Base-by-base conservation (phyloP, 2,888 invertebrate species). In the Drosophila siamana region DNA sequence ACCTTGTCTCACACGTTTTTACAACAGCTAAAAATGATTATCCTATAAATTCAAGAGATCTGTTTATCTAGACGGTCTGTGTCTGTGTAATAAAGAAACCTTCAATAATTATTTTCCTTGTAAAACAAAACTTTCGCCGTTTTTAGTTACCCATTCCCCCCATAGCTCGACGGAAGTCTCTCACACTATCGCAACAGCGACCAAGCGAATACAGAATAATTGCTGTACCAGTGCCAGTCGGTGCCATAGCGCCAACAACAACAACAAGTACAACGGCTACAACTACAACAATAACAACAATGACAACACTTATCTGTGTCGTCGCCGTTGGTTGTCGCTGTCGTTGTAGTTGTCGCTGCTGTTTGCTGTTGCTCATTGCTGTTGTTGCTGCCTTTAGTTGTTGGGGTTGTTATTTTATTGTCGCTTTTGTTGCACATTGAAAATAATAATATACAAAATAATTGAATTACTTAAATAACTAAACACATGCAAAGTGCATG, bases 361-460 rank as follows among this genome's bases (percentile, higher is more conserved):
- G 47, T n/a, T 19, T 16, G 47, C 6, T n/a, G 33, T 11, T 36
- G 46, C 30, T 38, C 41, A 16, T 26, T n/a, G n/a, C n/a, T 24
- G 36, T 52, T 47, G 48, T 63, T 62, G 43, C 41, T 55, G 69
- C 33, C 50, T 65, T 46, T 41, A 41, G 52, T 44, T 61, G 54
- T 46, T 64, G 55, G 41, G 48, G 44, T 78, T 78, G 67, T 75
- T 75, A 78, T 79, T 80, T 81, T 85, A 76, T 85, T 80, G 76
- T 87, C 74, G 86, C 79, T 74, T 81, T 85, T 78, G 80, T 84
- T 85, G 85, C 73, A 86, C 86, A 82, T 78, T 88, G 80, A 79
- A 83, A 83, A 83, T 83, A 83, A 83, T 83, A 83, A 79, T 83
- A 87, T 74, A 80, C 88, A 88, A 86, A 88, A 84, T 88, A 88